These are phyloP conservation scores for Micronycteris hirsuta DNA, from an alignment of 2,113 vertebrate species.

Conservation along the genomic window DNA sequence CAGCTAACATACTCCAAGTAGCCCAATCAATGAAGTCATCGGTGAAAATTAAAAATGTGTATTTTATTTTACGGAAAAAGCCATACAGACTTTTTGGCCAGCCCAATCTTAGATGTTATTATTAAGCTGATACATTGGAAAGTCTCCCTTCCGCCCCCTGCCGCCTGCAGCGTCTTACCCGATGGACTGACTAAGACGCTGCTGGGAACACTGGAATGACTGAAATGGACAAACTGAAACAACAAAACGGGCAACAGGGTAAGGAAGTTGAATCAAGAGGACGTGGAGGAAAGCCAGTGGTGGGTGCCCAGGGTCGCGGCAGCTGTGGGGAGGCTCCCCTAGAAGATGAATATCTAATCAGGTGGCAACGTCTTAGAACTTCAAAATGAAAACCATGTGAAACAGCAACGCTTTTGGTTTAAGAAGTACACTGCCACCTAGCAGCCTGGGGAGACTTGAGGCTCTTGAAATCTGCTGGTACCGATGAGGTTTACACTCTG, in stretches of 20 bases:
- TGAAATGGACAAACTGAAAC: constrained; percentile 27
- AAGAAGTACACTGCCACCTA: not conserved
- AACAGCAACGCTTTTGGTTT: not conserved
- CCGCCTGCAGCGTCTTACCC: not conserved
- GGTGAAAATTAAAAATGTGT: too few relatives aligned
- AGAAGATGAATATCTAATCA: not conserved
- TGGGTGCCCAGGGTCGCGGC: not conserved
- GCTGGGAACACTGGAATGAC: constrained; percentile 34
- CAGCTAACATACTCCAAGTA: too few relatives aligned
- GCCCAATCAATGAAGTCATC: too few relatives aligned
- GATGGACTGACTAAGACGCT: not conserved
- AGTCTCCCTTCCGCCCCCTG: rapidly evolving
- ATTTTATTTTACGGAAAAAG: too few relatives aligned
- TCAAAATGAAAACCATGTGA: not conserved
- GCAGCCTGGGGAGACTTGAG: not conserved
- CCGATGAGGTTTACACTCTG: not conserved
- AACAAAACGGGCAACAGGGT: not conserved
- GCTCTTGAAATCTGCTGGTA: not conserved
- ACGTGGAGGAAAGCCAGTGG: not conserved
- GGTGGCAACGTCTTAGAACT: not conserved
- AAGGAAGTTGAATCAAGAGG: constrained; percentile 33
- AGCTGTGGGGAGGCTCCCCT: not conserved
- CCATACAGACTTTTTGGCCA: too few relatives aligned
- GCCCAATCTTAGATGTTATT: not conserved
- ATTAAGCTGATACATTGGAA: not conserved